Evolutionary conservation across 1,140 invertebrate genomes (phyloP).

Genomic region (Drosophila pectinifera): DNA sequence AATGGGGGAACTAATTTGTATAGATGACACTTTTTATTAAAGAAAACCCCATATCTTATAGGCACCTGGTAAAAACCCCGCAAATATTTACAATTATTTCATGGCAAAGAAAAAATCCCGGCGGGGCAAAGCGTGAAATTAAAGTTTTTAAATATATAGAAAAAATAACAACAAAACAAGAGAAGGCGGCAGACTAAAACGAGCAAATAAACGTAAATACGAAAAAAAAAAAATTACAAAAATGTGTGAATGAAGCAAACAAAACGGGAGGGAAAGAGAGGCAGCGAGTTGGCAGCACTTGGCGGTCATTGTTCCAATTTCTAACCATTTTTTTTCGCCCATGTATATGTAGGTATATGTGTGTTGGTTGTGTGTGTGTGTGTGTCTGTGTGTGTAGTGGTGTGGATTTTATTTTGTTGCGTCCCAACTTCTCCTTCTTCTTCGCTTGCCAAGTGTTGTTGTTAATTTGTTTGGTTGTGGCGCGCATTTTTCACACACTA

Average conservation of each 20-base stretch:
- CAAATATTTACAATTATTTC: slow-evolving; percentile 1
- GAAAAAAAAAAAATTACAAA: slow-evolving; percentile 42
- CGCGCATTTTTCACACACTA: slow-evolving; percentile 70
- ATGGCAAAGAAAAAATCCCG: slow-evolving; percentile 1
- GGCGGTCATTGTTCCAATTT: slow-evolving; percentile 81
- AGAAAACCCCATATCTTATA: not conserved
- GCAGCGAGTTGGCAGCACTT: slow-evolving; percentile 53
- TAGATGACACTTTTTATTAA: no score
- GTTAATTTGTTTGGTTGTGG: slow-evolving; percentile 79
- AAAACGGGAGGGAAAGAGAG: slow-evolving; percentile 19
- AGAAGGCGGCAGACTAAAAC: slow-evolving; percentile 33
- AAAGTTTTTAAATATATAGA: slow-evolving; percentile 55
- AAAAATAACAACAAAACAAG: slow-evolving; percentile 12
- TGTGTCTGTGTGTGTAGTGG: slow-evolving; percentile 7
- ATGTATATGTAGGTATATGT: slow-evolving; percentile 21
- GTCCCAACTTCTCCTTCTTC: slow-evolving; percentile 26
- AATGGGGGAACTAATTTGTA: no score
- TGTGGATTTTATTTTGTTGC: slow-evolving; percentile 32
- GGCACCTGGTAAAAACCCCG: no score
- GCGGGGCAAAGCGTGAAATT: slow-evolving; percentile 53
- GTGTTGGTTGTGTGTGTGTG: slow-evolving; percentile 24
- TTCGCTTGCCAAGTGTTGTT: slow-evolving; percentile 71
- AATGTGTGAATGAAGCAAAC: slow-evolving; percentile 75
- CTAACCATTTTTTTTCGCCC: slow-evolving; percentile 61
- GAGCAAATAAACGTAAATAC: slow-evolving; percentile 35